phyloP scores from a whole-genome alignment of 2,797 vertebrate genomes.

The Uromys caudimaculatus region DNA sequence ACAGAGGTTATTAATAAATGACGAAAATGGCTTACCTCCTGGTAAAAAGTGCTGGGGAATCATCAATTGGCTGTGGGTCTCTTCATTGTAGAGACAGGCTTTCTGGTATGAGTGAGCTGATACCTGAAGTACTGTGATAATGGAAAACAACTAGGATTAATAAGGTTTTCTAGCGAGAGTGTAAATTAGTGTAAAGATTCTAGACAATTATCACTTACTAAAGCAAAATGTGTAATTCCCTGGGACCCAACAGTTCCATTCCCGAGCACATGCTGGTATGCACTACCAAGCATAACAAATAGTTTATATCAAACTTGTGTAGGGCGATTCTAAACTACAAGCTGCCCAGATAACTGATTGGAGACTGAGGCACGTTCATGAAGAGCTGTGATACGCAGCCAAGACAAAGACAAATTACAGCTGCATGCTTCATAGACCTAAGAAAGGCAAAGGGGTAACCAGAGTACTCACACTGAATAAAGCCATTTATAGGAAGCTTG shows the following conservation, averaged over 20 bases:
- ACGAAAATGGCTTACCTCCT: background rate
- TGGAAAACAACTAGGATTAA: background rate
- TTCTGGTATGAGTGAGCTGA: background rate
- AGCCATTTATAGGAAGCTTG: background rate
- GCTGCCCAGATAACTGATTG: background rate
- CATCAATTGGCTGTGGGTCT: background rate
- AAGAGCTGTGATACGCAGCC: background rate
- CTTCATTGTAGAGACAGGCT: background rate
- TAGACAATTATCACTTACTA: background rate
- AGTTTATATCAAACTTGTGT: background rate
- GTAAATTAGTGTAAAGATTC: background rate
- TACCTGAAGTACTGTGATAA: background rate
- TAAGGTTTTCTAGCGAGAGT: background rate
- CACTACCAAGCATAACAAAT: background rate
- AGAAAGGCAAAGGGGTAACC: background rate
- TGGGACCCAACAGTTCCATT: background rate
- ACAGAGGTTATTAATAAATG: background rate
- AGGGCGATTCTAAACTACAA: background rate
- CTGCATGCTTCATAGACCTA: background rate
- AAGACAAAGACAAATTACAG: background rate
- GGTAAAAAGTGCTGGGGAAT: background rate
- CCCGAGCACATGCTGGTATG: background rate
- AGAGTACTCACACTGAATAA: background rate
- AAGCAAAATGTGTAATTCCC: background rate
- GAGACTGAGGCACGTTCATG: background rate